These are phyloP conservation scores for Phalangium opilio DNA, from an alignment of 2,888 invertebrate species.

Conservation along the genomic window DNA sequence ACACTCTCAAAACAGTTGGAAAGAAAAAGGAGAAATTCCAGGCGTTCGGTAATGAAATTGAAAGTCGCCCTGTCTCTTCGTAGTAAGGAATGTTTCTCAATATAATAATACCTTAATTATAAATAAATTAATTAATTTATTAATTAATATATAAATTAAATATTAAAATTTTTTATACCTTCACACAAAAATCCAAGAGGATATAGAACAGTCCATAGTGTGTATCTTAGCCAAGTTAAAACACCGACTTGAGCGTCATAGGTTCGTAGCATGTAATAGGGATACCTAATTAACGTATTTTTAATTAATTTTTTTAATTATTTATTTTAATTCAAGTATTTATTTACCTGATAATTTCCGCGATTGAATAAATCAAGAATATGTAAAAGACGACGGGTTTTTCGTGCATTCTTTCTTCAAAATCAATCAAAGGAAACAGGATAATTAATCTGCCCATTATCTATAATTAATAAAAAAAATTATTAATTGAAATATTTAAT, in stretches of 20 bases:
- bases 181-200: constrained; percentile 79
- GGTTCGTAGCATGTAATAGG: constrained; percentile 71
- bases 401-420: constrained; percentile 68
- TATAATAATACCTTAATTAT: constrained; percentile 19
- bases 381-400: constrained; percentile 76
- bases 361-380: constrained; percentile 63
- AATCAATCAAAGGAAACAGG: constrained; percentile 64
- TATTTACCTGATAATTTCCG: constrained; percentile 78
- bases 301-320: background rate
- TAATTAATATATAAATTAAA: too few species aligned
- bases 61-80: constrained; percentile 62
- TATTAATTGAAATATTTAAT: constrained; percentile 4
- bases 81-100: constrained; percentile 69
- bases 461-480: constrained; percentile 24
- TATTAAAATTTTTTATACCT: constrained; percentile 35
- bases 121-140: constrained; percentile 21
- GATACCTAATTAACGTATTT: constrained; percentile 47
- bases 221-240: constrained; percentile 82
- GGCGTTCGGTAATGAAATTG: constrained; percentile 59
- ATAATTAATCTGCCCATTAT: constrained; percentile 60
- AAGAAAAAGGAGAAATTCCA: constrained; percentile 77
- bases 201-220: constrained; percentile 83
- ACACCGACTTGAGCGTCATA: constrained; percentile 54
- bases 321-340: too few species aligned
- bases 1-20: constrained; percentile 58